Evolutionary conservation across 2,888 invertebrate genomes (phyloP), one percentile per base, ranked within the genome.

Genomic region (Ormyrus rosae): DNA sequence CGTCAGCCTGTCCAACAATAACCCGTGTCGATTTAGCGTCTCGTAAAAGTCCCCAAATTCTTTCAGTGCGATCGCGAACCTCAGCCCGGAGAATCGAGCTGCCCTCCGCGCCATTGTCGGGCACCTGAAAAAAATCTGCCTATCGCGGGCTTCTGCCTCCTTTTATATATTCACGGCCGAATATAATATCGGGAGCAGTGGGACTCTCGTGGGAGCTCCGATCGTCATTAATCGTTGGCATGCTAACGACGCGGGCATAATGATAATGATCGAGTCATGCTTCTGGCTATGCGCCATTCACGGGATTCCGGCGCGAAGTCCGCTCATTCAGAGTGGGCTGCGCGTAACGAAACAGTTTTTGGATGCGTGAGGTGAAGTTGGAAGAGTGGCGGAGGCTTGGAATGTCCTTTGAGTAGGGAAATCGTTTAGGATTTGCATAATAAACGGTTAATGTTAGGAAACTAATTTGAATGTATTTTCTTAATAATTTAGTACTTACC

Each of bases 161-260:
- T 34, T 2, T 19, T 19, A 19, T 19, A 19, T 19, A 34, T 34
- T 34, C 34, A 3, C 34, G 34, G 34, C 34, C 34, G 34, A 34
- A 34, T 34, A 34, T 34, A 34, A 34, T 34, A 34, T 34, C 34
- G 34, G 34, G 34, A 34, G 34, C 34, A 4, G 34, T 34, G 34
- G 34, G 34, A 34, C 34, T 48, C 9, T 76, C 76, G 46, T 63
- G 68, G 68, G 67, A 76, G 13, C 46, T 7, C 11, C 0, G 76
- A 50, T 68, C 55, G 50, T 56, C 78, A 78, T 78, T 61, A 78
- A 73, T 78, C 67, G 61, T 78, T 55, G 13, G 13, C 61, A 58
- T 60, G 55, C 68, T 73, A 78, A 78, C 45, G 60, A 78, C 61
- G 50, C 46, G 51, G n/a, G 6, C 64, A 48, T 64, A 67, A 74